These are phyloP conservation scores for Notamacropus eugenii DNA, from an alignment of 2,797 vertebrate genomes.

Conservation along the genomic window DNA sequence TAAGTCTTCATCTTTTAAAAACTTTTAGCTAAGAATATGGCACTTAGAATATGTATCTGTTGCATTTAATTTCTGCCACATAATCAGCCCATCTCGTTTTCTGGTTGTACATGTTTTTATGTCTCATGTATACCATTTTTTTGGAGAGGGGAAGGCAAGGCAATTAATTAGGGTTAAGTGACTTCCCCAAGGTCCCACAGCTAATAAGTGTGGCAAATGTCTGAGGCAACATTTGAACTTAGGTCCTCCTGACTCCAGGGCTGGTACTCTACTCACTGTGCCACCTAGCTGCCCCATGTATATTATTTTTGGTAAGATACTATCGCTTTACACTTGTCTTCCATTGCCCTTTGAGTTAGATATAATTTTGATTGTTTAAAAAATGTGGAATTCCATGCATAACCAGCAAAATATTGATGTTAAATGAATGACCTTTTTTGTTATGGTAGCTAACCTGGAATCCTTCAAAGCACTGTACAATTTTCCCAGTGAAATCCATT, in stretches of 20 bases:
- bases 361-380: not conserved
- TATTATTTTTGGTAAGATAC: not conserved
- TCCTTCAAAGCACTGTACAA: not conserved
- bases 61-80: not conserved
- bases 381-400: not conserved
- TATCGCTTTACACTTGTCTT: not conserved
- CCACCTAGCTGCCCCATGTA: too few species aligned
- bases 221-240: too few species aligned
- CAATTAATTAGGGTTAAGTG: too few species aligned
- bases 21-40: not conserved
- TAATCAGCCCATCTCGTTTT: not conserved
- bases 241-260: too few species aligned
- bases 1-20: not conserved
- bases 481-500: not conserved
- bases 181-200: too few species aligned
- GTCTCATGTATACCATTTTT: too few species aligned
- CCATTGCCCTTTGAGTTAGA: not conserved
- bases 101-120: not conserved
- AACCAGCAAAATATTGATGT: not conserved
- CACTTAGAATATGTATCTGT: not conserved
- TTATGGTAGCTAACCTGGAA: not conserved
- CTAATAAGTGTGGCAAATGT: too few species aligned
- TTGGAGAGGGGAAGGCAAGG: too few species aligned
- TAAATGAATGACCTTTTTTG: not conserved
- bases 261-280: too few species aligned